Base-by-base conservation (phyloP, 2,113 vertebrate genomes). In the Rostratula benghalensis region DNA sequence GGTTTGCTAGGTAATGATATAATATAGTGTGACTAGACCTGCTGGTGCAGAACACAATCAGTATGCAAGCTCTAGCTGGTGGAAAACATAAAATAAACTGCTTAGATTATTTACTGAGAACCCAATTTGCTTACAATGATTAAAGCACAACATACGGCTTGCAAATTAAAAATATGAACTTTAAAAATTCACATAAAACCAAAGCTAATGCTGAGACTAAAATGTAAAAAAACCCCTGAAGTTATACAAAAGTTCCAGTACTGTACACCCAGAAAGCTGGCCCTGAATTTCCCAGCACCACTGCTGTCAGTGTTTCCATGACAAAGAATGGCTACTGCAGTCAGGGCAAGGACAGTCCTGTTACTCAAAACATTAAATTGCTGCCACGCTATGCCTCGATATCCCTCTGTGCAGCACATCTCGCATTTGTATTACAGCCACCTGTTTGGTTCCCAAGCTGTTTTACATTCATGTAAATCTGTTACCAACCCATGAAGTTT, bases 31-130 rank as follows among this genome's bases (percentile, higher is more conserved):
- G 86, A 91, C 70, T 56, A 3, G 14, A 73, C 60, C 85, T 93
- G 79, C 86, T 91, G 79, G 90, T 56, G 18, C 54, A 83, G 57
- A 83, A 69, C 59, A 16, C 67, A 83, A 80, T 65, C 81, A 80
- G 78, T 59, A 95, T 95, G 86, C 43, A 54, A 50, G 68, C 43
- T 83, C 39, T 51, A 81, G 41, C 48, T 67, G 74, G 79, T 63
- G 75, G 56, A 90, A 75, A 95, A 89, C 83, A 87, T 68, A 83
- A 95, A 93, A 92, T 64, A 96, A 91, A 90, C 31, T 83, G 74
- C 24, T 94, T 61, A 95, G 79, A 94, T 94, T 93, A 91, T 73
- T 96, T 90, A 94, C 88, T 31, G 74, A 93, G 92, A 94, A 84
- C 39, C 22, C 73, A 92, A 78, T 95, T 94, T 96, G 53, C 45